Evolutionary conservation across 2,888 invertebrate genomes (phyloP).

Genomic region (Clusia tigrina): DNA sequence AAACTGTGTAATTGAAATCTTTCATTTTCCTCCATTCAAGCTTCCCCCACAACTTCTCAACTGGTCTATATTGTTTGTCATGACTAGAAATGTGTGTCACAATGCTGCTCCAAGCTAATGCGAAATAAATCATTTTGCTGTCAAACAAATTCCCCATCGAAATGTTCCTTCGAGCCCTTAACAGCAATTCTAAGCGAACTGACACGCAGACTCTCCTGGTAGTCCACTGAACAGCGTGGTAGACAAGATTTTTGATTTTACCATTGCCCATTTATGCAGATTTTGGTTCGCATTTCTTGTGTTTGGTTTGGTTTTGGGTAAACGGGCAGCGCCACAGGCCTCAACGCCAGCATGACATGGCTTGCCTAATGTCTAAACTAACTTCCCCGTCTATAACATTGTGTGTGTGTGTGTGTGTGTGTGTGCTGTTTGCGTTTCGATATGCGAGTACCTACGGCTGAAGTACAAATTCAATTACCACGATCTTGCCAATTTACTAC

Average conservation of each 20-base stretch:
- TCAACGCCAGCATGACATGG: conserved; percentile 6
- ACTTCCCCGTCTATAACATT: not conserved
- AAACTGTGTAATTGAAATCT: no score
- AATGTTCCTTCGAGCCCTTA: conserved; percentile 1
- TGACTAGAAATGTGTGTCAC: no score
- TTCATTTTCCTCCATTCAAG: no score
- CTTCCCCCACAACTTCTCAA: no score
- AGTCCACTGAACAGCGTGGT: not conserved
- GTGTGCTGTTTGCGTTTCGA: no score
- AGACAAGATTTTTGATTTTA: no score
- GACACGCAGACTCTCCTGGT: not conserved
- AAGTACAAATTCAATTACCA: conserved; percentile 55
- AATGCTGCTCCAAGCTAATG: not conserved
- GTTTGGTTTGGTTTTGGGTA: not conserved
- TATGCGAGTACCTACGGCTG: conserved; percentile 1
- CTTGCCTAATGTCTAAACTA: not conserved
- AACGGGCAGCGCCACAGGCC: not conserved
- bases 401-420: not conserved
- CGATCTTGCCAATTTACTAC: conserved; percentile 26
- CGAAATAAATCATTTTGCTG: conserved; percentile 1
- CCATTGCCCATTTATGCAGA: no score
- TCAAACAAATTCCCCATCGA: not conserved
- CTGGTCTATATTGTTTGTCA: no score
- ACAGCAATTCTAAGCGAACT: not conserved
- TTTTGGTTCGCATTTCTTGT: not conserved